phyloP scores from a whole-genome alignment of 2,888 invertebrate species.

The Lymantria monacha region DNA sequence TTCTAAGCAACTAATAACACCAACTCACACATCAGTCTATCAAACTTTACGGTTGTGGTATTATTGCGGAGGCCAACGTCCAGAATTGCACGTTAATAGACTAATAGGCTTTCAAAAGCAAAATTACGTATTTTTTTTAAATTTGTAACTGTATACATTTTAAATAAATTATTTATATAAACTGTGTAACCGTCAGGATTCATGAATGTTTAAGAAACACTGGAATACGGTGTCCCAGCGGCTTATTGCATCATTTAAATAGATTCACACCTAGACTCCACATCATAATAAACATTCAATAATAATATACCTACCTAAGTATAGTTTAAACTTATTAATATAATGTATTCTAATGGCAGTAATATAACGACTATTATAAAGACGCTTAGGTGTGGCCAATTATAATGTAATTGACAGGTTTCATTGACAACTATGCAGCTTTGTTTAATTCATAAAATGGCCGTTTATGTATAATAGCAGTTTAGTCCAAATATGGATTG shows the following conservation, averaged over 20 bases:
- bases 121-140: too few species aligned
- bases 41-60: too few species aligned
- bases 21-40: too few species aligned
- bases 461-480: background rate
- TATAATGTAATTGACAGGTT: constrained; percentile 4
- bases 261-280: background rate
- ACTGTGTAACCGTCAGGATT: too few species aligned
- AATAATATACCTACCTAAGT: background rate
- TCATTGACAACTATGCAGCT: constrained; percentile 1
- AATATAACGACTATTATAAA: constrained; percentile 5
- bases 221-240: background rate
- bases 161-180: too few species aligned
- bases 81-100: too few species aligned
- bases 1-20: too few species aligned
- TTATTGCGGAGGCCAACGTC: too few species aligned
- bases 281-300: background rate
- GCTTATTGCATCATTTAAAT: background rate
- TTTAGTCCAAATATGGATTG: background rate
- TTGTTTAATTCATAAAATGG: constrained; percentile 1
- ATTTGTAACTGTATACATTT: too few species aligned
- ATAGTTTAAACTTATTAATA: background rate
- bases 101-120: too few species aligned
- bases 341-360: constrained; percentile 1
- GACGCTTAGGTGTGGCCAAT: background rate
- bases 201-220: background rate